A percentile compares a stretch with the other conserved stretches of the same genome.
Conservation (phyloP, 64 coral and sea anemone genomes). For the Actinia tenebrosa region DNA sequence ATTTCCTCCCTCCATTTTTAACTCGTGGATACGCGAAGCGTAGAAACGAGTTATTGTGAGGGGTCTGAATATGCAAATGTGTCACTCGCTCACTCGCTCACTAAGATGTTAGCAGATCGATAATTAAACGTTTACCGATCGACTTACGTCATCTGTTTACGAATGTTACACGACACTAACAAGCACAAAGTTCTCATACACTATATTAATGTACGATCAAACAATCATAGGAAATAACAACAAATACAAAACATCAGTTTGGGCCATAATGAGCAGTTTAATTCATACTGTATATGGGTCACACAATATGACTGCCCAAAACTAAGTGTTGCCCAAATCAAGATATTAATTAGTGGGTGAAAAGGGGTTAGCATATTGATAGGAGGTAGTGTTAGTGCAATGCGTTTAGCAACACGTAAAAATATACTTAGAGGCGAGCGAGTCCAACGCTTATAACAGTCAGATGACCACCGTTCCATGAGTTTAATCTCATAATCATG, state of each 20-base stretch:
- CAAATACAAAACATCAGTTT: background rate
- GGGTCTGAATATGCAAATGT: too few relatives aligned
- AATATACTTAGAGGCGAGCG: background rate
- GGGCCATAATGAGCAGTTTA: slow-evolving; percentile 19
- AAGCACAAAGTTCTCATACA: too few relatives aligned
- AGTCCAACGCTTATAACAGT: slow-evolving; percentile 32
- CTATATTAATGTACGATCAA: background rate
- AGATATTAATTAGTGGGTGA: background rate
- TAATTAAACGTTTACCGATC: too few relatives aligned
- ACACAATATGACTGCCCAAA: slow-evolving; percentile 21
- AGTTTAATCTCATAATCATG: slow-evolving; percentile 26
- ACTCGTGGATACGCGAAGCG: too few relatives aligned
- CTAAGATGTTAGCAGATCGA: too few relatives aligned
- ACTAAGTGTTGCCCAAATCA: slow-evolving; percentile 2
- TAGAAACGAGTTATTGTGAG: too few relatives aligned
- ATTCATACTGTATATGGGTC: slow-evolving; percentile 12
- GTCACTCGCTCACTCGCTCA: too few relatives aligned
- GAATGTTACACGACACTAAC: too few relatives aligned
- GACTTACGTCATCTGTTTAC: too few relatives aligned
- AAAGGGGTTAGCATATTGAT: slow-evolving; percentile 34
- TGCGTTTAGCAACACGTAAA: background rate
- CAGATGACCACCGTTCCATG: slow-evolving; percentile 23
- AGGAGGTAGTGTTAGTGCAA: background rate
- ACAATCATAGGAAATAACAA: too few relatives aligned
- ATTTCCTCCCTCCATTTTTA: too few relatives aligned